Base-by-base conservation (phyloP, 1,140 invertebrate genomes). In the Dufourea novaeangliae region DNA sequence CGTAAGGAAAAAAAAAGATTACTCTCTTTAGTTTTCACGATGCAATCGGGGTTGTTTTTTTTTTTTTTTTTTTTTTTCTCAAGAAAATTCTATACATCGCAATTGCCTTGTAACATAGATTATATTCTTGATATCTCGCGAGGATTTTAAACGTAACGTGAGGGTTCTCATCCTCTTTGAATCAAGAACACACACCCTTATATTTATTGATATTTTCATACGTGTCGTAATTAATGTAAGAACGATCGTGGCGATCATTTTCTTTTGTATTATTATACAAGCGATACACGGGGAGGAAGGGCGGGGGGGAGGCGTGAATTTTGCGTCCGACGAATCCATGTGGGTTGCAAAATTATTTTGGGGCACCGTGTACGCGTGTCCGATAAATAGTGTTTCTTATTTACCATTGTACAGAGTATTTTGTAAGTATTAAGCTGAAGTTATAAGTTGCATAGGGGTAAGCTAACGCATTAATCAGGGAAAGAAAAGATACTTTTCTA, bases 181-280 rank as follows among this genome's bases (percentile, higher is more conserved):
- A 75, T 25, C 34, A 29, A 72, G 41, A 41, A 44, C 61, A 54
- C 11, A 50, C 46, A 8, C n/a, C 17, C 50, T n/a, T 46, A 22
- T 80, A 80, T 83, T 83, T 83, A 80, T 80, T 83, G 29, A 68
- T 72, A 77, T 66, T 71, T 71, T 71, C 57, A 54, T 80, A 71
- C 20, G 44, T 46, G 41, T 37, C 20, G 34, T 62, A 67, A 22
- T 62, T 72, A 57, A 63, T 32, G 32, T 25, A 73, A 56, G 59
- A 62, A 10, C 22, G 37, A 62, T 17, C 44, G 10, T 11, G 50
- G 12, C 11, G n/a, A 52, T 71, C 32, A 52, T 57, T 37, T 3
- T 37, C 34, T n/a, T 17, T 70, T 32, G 5, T 73, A n/a, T n/a
- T n/a, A 56, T 54, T 32, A 17, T 66, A 14, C 8, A 54, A 17